These are phyloP conservation scores for Asarcornis scutulata DNA, from an alignment of 2,113 vertebrate genomes.

Conservation along the genomic window DNA sequence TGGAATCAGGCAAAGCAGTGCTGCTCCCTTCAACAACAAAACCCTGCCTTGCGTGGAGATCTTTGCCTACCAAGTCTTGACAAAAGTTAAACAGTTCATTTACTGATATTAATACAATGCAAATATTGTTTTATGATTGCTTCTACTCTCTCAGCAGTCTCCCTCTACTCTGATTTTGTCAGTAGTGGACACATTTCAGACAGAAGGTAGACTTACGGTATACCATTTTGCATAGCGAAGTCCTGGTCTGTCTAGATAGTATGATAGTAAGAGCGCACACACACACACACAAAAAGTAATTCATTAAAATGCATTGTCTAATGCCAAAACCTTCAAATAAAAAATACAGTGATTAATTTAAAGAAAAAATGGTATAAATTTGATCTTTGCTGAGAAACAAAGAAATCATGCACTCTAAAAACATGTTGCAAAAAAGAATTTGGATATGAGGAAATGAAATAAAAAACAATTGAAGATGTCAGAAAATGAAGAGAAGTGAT, in stretches of 20 bases:
- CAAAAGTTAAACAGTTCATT: neutral
- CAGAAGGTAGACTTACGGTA: neutral
- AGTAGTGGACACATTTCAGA: neutral
- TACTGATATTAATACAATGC: neutral
- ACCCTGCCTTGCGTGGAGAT: neutral
- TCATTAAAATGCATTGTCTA: neutral
- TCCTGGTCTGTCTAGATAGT: neutral
- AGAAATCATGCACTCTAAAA: neutral
- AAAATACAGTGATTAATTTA: neutral
- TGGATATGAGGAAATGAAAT: neutral
- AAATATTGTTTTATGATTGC: neutral
- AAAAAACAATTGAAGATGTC: neutral
- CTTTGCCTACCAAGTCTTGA: neutral
- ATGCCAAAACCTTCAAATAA: neutral
- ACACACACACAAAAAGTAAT: neutral
- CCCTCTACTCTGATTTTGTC: neutral
- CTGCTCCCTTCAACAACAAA: neutral
- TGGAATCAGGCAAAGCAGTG: rapidly evolving
- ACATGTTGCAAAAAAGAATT: neutral
- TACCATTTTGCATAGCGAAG: neutral
- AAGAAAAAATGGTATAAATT: neutral
- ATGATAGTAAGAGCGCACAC: neutral
- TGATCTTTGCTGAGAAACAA: neutral
- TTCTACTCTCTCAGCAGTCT: neutral
- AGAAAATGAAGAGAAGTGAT: neutral